phyloP scores from a whole-genome alignment of 1,140 invertebrate genomes.

The Ostrea denselamellosa region DNA sequence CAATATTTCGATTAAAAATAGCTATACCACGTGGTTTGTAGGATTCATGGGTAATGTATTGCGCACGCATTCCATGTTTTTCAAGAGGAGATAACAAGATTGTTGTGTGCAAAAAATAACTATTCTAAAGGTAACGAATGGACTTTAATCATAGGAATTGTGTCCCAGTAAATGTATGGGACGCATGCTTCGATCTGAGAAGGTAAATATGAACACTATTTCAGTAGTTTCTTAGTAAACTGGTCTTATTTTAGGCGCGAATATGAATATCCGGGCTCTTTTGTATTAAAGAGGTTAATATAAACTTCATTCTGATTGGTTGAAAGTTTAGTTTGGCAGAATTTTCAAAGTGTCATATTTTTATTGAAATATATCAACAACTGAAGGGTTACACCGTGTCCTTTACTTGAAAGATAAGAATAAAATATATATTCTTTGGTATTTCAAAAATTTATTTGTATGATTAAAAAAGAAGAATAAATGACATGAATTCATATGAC shows the following conservation, averaged over 20 bases:
- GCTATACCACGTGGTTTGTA: background rate
- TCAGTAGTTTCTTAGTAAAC: background rate
- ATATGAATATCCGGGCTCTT: background rate
- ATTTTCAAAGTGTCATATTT: background rate
- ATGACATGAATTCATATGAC: too few relatives aligned
- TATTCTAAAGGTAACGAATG: background rate
- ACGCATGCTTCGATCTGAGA: background rate
- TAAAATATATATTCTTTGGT: too few relatives aligned
- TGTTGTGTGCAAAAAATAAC: background rate
- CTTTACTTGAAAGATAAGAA: too few relatives aligned
- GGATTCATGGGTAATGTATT: constrained; percentile 32
- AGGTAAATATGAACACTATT: background rate
- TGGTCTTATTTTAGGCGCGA: background rate
- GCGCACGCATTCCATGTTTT: constrained; percentile 13
- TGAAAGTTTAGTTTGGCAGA: background rate
- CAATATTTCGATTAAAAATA: constrained; percentile 25
- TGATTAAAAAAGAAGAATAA: too few relatives aligned
- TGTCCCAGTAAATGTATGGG: background rate
- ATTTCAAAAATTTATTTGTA: too few relatives aligned
- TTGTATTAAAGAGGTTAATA: background rate
- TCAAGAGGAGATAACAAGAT: constrained; percentile 8
- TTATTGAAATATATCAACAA: background rate
- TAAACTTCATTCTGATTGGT: background rate
- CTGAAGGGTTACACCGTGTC: too few relatives aligned
- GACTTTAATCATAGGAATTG: background rate